Evolutionary conservation across 2,113 vertebrate genomes (phyloP).

Genomic region (Capra hircus): DNA sequence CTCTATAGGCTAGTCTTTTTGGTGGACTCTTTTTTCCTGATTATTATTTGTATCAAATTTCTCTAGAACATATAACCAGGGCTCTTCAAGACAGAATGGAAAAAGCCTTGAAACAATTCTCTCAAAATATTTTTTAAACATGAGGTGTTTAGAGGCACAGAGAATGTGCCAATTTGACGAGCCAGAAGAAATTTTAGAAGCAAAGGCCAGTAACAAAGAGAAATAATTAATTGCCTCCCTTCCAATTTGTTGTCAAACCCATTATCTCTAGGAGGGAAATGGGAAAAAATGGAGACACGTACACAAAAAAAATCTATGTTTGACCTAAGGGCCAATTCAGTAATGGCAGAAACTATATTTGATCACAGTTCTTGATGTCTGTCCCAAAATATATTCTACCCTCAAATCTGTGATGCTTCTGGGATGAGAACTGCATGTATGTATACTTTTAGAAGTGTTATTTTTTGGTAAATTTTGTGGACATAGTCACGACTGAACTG

Average conservation of each 20-base stretch:
- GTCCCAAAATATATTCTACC: constrained; percentile 11
- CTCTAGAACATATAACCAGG: not conserved
- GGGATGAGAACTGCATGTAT: not conserved
- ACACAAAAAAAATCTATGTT: not conserved
- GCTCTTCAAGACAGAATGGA: not conserved
- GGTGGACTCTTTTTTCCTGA: not conserved
- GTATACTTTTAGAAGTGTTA: not conserved
- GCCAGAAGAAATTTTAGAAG: not conserved
- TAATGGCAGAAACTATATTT: not conserved
- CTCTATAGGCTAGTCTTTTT: not conserved
- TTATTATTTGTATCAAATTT: not conserved
- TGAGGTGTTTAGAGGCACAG: not conserved
- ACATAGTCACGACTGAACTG: not conserved
- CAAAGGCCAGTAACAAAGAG: not conserved
- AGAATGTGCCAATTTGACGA: not conserved
- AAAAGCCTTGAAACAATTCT: not conserved
- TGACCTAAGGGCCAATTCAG: not conserved
- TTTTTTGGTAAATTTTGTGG: not conserved
- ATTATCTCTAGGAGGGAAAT: not conserved
- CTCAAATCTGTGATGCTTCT: not conserved
- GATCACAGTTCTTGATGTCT: not conserved
- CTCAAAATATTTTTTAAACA: constrained; percentile 19
- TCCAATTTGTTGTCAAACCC: not conserved
- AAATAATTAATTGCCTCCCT: not conserved
- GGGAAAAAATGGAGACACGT: not conserved